Conservation (phyloP, 2,797 vertebrate genomes). For the Babyrousa celebensis region DNA sequence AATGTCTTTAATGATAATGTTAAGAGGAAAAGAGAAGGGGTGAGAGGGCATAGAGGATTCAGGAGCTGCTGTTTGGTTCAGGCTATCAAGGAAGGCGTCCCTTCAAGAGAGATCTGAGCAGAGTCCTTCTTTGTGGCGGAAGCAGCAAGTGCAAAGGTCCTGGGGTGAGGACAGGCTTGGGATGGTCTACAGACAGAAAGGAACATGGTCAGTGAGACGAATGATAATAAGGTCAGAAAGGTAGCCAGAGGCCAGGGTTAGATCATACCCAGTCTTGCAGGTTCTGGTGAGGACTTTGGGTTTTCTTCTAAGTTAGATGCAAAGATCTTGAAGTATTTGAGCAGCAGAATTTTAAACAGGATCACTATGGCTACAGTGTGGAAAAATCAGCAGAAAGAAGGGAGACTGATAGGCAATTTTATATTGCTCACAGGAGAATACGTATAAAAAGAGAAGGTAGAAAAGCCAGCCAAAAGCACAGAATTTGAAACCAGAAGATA, state of each 20-base stretch:
- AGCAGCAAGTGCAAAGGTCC: not conserved
- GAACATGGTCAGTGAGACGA: not conserved
- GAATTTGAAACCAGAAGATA: not conserved
- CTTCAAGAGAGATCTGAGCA: not conserved
- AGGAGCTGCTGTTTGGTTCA: not conserved
- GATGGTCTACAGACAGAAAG: not conserved
- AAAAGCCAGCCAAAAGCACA: not conserved
- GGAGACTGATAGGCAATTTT: not conserved
- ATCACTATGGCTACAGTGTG: not conserved
- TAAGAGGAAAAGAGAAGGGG: not conserved
- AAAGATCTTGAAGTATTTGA: not conserved
- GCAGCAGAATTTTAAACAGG: not conserved
- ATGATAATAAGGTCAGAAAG: not conserved
- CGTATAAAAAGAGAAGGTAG: not conserved
- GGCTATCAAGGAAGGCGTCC: not conserved
- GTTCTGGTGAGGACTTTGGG: not conserved
- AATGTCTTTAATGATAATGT: not conserved
- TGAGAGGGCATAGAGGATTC: not conserved
- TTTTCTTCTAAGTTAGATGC: slow-evolving; percentile 19
- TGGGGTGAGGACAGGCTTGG: not conserved
- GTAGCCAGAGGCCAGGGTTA: too few species aligned
- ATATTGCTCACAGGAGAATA: not conserved
- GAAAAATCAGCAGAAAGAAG: not conserved
- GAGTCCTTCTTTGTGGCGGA: not conserved
- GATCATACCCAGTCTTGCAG: not conserved